Percentiles rank a stretch among this genome's conserved stretches.
Evolutionary conservation across 2,113 vertebrate species (phyloP).

Genomic region (Ardeotis arabs): DNA sequence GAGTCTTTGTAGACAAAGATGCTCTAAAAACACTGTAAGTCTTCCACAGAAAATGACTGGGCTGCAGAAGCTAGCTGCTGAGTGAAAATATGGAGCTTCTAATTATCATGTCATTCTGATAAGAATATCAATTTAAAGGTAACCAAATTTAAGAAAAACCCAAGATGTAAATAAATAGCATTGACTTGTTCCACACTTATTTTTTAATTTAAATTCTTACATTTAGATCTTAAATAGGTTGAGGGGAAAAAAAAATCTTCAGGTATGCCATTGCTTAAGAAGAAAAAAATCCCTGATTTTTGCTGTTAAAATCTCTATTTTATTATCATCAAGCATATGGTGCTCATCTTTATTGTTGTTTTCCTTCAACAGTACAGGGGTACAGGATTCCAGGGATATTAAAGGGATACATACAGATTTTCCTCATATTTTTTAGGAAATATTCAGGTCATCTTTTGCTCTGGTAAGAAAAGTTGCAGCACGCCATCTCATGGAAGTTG

Average conservation of each 20-base stretch:
- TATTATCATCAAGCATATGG: neutral
- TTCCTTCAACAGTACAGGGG: neutral
- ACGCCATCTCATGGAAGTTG: neutral
- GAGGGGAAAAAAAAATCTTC: neutral
- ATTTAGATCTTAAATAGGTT: neutral
- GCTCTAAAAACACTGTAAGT: neutral
- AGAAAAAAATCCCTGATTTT: neutral
- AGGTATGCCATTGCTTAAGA: neutral
- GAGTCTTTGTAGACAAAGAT: neutral
- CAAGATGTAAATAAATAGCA: neutral
- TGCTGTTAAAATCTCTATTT: neutral
- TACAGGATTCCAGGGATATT: neutral
- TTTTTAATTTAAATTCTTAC: neutral
- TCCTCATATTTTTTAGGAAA: neutral
- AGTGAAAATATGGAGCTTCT: neutral
- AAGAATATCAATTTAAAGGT: neutral
- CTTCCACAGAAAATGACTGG: neutral
- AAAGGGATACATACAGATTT: neutral
- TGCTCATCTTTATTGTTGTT: neutral
- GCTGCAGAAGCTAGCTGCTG: neutral
- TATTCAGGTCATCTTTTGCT: neutral
- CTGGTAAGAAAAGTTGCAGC: neutral
- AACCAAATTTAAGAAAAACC: fast-evolving
- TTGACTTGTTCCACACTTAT: neutral
- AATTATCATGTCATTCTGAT: neutral